phyloP scores from a whole-genome alignment of 2,797 vertebrate genomes.

The Alectoris magna region DNA sequence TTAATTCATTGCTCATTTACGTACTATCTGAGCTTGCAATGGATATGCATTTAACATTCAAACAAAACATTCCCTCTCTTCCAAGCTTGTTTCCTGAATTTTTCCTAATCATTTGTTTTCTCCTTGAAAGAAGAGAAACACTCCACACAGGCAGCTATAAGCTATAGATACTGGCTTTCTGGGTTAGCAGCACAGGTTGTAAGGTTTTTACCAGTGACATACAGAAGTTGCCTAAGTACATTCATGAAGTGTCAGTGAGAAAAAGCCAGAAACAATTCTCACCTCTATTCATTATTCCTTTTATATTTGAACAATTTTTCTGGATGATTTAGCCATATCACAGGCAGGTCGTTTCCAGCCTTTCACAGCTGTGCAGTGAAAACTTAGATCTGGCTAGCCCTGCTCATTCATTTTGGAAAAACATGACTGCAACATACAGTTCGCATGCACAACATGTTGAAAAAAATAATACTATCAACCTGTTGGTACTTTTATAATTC shows the following conservation, averaged over 20 bases:
- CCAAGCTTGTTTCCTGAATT: background rate
- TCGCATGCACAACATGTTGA: background rate
- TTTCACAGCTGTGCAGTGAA: background rate
- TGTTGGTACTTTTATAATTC: background rate
- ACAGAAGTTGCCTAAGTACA: background rate
- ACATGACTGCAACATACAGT: background rate
- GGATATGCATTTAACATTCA: fast-evolving
- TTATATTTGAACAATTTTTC: background rate
- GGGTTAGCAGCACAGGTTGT: background rate
- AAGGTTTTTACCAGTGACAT: background rate
- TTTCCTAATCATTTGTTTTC: background rate
- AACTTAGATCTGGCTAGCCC: background rate
- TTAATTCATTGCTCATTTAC: background rate
- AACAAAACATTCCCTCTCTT: background rate
- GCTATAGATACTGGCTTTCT: background rate
- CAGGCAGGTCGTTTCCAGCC: background rate
- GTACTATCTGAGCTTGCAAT: background rate
- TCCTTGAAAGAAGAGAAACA: background rate
- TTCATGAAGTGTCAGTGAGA: background rate
- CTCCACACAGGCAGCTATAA: background rate
- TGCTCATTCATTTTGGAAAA: background rate
- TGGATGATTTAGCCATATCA: background rate
- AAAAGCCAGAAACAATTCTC: background rate
- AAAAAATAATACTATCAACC: background rate
- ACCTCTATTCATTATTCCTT: background rate